A percentile compares a stretch with the other conserved stretches of the same genome.
Evolutionary conservation across 2,888 invertebrate species (phyloP).

Genomic region (Drosophila greeni): DNA sequence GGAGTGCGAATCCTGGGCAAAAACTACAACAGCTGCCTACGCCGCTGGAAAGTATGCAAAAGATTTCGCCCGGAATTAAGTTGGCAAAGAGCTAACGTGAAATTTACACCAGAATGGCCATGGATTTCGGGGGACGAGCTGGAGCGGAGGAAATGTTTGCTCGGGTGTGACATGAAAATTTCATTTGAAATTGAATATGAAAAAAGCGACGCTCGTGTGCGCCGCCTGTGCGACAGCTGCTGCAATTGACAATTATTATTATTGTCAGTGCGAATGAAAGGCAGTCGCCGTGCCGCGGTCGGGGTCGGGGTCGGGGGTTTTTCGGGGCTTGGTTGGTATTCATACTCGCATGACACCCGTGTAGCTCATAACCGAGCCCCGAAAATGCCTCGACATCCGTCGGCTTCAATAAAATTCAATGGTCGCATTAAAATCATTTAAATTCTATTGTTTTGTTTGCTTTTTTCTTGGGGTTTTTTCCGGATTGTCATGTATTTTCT

Average conservation of each 20-base stretch:
- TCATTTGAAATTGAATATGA: slow-evolving; percentile 70
- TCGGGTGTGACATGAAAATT: slow-evolving; percentile 59
- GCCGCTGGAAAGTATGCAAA: slow-evolving; percentile 52
- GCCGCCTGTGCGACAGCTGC: slow-evolving; percentile 58
- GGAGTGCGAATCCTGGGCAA: not conserved
- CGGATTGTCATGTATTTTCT: slow-evolving; percentile 53
- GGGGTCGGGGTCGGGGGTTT: too few relatives aligned
- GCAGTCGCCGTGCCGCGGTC: slow-evolving; percentile 21
- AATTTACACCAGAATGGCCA: slow-evolving; percentile 50
- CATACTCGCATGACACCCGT: slow-evolving; percentile 48
- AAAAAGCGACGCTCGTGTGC: slow-evolving; percentile 39
- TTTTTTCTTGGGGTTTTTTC: slow-evolving; percentile 43
- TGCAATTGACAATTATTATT: slow-evolving; percentile 73
- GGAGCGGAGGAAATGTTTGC: slow-evolving; percentile 19
- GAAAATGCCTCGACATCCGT: slow-evolving; percentile 40
- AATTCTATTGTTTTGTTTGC: slow-evolving; percentile 70
- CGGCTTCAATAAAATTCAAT: slow-evolving; percentile 71
- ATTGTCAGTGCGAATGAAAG: slow-evolving; percentile 68
- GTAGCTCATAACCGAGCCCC: slow-evolving; percentile 56
- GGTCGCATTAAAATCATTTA: slow-evolving; percentile 76
- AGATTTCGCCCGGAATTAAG: slow-evolving; percentile 47
- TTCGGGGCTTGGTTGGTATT: slow-evolving; percentile 49
- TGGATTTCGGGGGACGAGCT: not conserved
- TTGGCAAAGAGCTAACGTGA: slow-evolving; percentile 55
- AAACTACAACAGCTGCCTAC: slow-evolving; percentile 37